These are phyloP conservation scores for Tenthredo livida DNA, from an alignment of 2,888 invertebrate species.

Conservation along the genomic window DNA sequence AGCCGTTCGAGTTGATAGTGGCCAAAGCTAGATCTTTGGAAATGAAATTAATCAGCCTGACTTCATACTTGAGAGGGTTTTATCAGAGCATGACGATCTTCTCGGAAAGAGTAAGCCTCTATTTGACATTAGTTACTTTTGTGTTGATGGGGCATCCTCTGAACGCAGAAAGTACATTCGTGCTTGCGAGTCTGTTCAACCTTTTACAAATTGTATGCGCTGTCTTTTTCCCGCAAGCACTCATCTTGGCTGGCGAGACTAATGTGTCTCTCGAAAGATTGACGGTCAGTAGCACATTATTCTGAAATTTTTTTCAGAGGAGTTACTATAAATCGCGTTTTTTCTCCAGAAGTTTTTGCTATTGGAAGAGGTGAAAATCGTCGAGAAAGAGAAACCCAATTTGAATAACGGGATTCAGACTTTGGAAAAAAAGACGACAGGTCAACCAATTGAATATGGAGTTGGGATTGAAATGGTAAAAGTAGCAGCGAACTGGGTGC, in stretches of 20 bases:
- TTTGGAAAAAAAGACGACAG: background rate
- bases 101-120: conserved; percentile 86
- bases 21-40: conserved; percentile 86
- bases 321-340: too few relatives aligned
- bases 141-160: conserved; percentile 75
- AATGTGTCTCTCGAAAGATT: conserved; percentile 81
- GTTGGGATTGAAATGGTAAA: background rate
- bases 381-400: too few relatives aligned
- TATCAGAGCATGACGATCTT: conserved; percentile 87
- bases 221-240: conserved; percentile 82
- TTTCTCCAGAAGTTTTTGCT: conserved; percentile 66
- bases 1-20: conserved; percentile 91
- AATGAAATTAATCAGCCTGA: conserved; percentile 79
- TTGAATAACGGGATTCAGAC: background rate
- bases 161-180: conserved; percentile 78
- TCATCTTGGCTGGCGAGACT: conserved; percentile 79
- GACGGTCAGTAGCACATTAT: conserved; percentile 72
- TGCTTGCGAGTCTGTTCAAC: conserved; percentile 83
- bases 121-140: conserved; percentile 83
- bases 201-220: conserved; percentile 82
- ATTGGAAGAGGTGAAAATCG: conserved; percentile 66
- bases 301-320: too few relatives aligned
- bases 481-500: conserved; percentile 72
- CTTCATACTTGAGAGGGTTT: conserved; percentile 83
- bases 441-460: background rate